Percentiles rank a stretch among this genome's conserved stretches.
Evolutionary conservation across 2,113 vertebrate species (phyloP).

Genomic region (Phaethon lepturus): DNA sequence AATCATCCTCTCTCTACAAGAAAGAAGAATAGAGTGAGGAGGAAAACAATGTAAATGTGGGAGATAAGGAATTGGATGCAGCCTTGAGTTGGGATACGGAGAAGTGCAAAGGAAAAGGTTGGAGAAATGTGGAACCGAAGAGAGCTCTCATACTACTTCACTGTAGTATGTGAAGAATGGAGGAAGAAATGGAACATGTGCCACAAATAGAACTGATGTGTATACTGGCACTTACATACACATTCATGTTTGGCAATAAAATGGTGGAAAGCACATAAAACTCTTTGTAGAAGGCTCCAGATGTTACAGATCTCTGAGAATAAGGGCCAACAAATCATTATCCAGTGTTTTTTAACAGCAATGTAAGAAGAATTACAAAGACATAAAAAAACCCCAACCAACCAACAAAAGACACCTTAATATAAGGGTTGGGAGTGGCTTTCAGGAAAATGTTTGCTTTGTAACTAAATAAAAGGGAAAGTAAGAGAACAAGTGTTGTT

Average conservation of each 20-base stretch:
- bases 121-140: neutral
- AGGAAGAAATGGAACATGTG: rapidly evolving
- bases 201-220: neutral
- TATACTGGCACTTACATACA: neutral
- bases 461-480: neutral
- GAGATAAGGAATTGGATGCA: neutral
- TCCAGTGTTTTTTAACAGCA: neutral
- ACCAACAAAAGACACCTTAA: neutral
- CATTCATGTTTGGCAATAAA: neutral
- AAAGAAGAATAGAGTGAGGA: neutral
- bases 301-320: neutral
- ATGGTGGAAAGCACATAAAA: neutral
- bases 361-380: neutral
- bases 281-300: neutral
- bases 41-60: neutral
- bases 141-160: neutral
- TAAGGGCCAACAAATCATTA: neutral
- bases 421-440: rapidly evolving
- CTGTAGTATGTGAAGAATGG: neutral
- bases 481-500: neutral
- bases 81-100: neutral
- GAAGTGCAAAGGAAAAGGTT: neutral
- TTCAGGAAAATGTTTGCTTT: neutral
- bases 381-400: neutral
- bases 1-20: neutral